Evolutionary conservation across 1,140 invertebrate species (phyloP).

Genomic region (Cardiocondyla obscurior): DNA sequence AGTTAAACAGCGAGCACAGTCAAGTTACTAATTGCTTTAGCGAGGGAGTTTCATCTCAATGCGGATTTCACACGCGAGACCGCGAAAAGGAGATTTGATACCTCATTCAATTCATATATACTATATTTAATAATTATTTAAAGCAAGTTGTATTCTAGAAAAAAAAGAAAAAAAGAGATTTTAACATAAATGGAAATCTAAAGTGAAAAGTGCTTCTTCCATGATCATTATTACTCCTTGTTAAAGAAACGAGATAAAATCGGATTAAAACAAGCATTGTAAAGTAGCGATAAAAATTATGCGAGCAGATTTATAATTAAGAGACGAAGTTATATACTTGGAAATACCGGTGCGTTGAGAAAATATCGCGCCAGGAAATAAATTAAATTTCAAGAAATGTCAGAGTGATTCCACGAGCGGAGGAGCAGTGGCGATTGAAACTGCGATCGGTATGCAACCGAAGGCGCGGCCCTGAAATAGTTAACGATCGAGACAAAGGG

Average conservation of each 20-base stretch:
- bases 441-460: neutral
- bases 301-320: neutral
- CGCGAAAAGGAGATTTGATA: neutral
- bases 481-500: constrained; percentile 30
- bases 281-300: neutral
- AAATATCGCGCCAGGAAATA: neutral
- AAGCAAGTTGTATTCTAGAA: neutral
- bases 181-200: neutral
- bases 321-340: neutral
- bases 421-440: constrained; percentile 1
- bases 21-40: constrained; percentile 20
- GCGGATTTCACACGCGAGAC: neutral
- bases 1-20: constrained; percentile 22
- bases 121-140: neutral
- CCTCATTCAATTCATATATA: neutral
- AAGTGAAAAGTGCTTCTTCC: neutral
- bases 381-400: neutral
- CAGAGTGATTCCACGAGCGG: neutral
- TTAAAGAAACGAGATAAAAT: neutral
- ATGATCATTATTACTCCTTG: neutral
- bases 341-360: neutral
- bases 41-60: neutral
- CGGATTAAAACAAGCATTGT: neutral
- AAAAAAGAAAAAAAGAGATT: neutral
- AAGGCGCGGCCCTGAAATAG: neutral